Evolutionary conservation across 2,888 invertebrate species (phyloP).

Genomic region (Sinelater perroti): DNA sequence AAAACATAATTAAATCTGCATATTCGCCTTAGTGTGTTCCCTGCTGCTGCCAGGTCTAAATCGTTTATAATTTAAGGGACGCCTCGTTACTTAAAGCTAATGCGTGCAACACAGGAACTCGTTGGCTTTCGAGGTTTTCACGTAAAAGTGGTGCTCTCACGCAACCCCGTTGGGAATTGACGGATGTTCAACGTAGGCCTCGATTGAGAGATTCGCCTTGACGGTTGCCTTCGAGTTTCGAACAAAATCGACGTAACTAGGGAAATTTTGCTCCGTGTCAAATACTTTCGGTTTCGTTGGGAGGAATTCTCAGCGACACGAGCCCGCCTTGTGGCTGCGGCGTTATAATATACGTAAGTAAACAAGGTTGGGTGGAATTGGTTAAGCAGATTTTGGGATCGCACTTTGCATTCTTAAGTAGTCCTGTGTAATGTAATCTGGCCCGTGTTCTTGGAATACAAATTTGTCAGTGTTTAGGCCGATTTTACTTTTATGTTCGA

Average conservation of each 20-base stretch:
- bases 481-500: too few species aligned
- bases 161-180: conserved; percentile 13
- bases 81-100: conserved; percentile 11
- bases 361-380: too few species aligned
- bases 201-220: conserved; percentile 8
- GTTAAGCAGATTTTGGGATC: not conserved
- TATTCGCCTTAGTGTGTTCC: too few species aligned
- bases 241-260: conserved; percentile 6
- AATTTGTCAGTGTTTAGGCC: not conserved
- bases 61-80: conserved; percentile 9
- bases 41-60: too few species aligned
- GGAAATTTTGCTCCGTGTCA: too few species aligned
- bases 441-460: conserved; percentile 3
- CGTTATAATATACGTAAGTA: too few species aligned
- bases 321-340: too few species aligned
- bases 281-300: too few species aligned
- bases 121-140: conserved; percentile 10
- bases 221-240: too few species aligned
- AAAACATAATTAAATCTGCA: too few species aligned
- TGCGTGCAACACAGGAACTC: conserved; percentile 7
- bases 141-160: conserved; percentile 8
- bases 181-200: conserved; percentile 3
- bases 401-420: conserved; percentile 2
- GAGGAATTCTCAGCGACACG: too few species aligned
- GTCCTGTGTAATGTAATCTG: not conserved